Base-by-base conservation (phyloP, 2,113 vertebrate species). In the Cranoglanis bouderius region DNA sequence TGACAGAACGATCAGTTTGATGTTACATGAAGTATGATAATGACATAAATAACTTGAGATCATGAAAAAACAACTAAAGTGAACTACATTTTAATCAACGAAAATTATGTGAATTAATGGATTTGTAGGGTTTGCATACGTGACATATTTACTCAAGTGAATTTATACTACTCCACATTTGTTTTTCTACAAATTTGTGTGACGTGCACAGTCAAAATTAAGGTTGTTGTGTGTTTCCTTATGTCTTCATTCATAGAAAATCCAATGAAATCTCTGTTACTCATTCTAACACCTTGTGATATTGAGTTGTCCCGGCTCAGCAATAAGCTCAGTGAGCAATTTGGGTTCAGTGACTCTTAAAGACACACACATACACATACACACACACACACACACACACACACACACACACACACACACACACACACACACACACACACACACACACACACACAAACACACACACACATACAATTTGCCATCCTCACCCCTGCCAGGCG, bases 401-500 rank as follows among this genome's bases (percentile, higher is more conserved):
- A 78, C 72, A 46, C 38, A 43, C 35, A 29, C 74, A 46, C 46
- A 46, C 46, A 9, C 46, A 80, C 77, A 80, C 77, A 85, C 83
- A 84, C 85, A 38, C 75, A 46, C 43, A 49, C 40, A 35, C 32
- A 29, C 85, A 74, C 67, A 38, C 74, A 49, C 40, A 78, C 72
- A 46, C 38, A 43, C 35, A 29, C 74, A 46, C 46, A 46, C 46
- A 9, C 46, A 46, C 46, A 46, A 6, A 46, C 46, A 46, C 46
- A 9, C 7, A 80, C 77, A 80, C 46, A 85, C 83, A 85, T 70
- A 38, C 63, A 49, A 35, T 83, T 26, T 78, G 26, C 72, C 70
- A 51, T 55, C 88, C 51, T 46, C 55, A 86, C 82, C 55, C 78
- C 61, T 77, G 49, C 87, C 77, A 88, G 87, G 83, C 53, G 84